Base-by-base conservation (phyloP, 2,113 vertebrate species). In the Scortum barcoo region DNA sequence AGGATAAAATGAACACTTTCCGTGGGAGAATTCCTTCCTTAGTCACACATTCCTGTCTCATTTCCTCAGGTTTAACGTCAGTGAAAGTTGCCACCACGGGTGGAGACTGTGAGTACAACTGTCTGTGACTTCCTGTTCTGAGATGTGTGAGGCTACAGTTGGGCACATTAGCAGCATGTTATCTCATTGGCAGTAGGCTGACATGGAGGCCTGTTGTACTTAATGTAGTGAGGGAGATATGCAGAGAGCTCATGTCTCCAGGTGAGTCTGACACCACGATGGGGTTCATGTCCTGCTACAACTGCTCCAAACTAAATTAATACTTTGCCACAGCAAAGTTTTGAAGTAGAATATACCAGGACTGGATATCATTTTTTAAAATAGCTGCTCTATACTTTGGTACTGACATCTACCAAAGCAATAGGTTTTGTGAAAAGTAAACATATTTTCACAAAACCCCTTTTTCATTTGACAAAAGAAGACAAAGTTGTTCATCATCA, bases 41-140 rank as follows among this genome's bases (percentile, higher is more conserved):
- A 28, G 73, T 86, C 77, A 76, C 78, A 83, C 73, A 2, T 86
- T 88, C 75, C 44, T 33, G 17, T 78, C 79, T 86, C 72, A 71
- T 69, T 70, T 87, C 74, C 78, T 83, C 82, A 71, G 56, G 71
- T 83, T 91, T 84, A 88, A 86, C 46, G 24, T 77, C 66, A 56
- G 61, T 56, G 76, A 81, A 84, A 88, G 77, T 79, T 88, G 86
- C 88, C 89, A 87, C 85, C 80, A 58, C 33, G 56, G 81, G 50
- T 69, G 72, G 73, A 76, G 89, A 70, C 89, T 90, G 82, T 87
- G 79, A 90, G 85, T 88, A 93, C 84, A 85, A 85, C 76, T 87
- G 87, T 92, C 88, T 89, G 89, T 75, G 63, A 86, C 68, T 82
- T 88, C 82, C 81, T 87, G 84, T 80, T 24, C 76, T 33, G 78